phyloP scores from a whole-genome alignment of 2,888 invertebrate species.

The Cryptocephalus primarius region DNA sequence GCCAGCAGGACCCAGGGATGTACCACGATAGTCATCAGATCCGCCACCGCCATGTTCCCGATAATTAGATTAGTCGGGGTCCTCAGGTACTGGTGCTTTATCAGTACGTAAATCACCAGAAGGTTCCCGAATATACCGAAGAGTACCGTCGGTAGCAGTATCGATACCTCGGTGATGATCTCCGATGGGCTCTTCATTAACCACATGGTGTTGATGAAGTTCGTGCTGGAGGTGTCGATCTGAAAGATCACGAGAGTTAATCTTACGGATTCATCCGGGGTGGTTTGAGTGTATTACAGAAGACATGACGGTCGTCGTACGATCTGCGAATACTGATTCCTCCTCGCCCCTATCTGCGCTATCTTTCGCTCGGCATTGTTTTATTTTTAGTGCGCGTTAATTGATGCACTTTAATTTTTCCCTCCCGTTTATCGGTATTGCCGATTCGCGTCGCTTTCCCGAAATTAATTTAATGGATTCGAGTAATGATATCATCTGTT shows the following conservation, averaged over 20 bases:
- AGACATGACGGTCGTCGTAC: too few relatives aligned
- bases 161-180: constrained; percentile 47
- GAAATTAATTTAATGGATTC: too few relatives aligned
- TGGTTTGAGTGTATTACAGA: too few relatives aligned
- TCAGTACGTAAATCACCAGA: constrained; percentile 51
- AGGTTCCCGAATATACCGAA: constrained; percentile 58
- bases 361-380: too few relatives aligned
- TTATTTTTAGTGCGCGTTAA: too few relatives aligned
- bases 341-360: too few relatives aligned
- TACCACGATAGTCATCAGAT: constrained; percentile 52
- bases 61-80: constrained; percentile 63
- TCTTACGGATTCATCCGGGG: too few relatives aligned
- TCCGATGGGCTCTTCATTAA: constrained; percentile 46
- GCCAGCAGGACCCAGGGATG: constrained; percentile 69
- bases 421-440: too few relatives aligned
- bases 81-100: constrained; percentile 50
- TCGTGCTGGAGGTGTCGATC: constrained; percentile 23
- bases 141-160: constrained; percentile 50
- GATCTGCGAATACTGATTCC: too few relatives aligned
- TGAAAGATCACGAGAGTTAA: constrained; percentile 11
- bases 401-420: too few relatives aligned
- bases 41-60: constrained; percentile 63
- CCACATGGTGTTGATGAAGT: constrained; percentile 59
- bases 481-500: too few relatives aligned
- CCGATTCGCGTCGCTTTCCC: too few relatives aligned